Conservation (phyloP, 2,113 vertebrate species). For the Ctenodactylus gundi region DNA sequence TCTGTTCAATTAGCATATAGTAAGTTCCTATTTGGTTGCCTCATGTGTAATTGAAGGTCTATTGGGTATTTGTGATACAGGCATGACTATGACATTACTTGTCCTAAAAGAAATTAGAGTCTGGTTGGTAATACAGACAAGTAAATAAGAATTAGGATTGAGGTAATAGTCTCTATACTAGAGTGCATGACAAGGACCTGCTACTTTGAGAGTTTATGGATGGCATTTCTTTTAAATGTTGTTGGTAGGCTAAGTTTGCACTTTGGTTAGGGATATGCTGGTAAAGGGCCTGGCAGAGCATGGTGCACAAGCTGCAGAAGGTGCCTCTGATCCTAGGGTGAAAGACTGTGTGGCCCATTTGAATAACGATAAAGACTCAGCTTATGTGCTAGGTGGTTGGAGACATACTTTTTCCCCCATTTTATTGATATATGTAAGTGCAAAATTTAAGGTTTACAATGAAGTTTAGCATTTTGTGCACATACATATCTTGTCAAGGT, state of each 20-base stretch:
- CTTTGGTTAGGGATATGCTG: background rate
- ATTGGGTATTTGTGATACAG: background rate
- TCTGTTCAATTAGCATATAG: constrained; percentile 2
- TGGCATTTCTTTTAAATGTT: background rate
- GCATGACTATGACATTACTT: background rate
- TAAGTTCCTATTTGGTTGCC: background rate
- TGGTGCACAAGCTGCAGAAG: background rate
- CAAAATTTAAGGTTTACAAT: no score
- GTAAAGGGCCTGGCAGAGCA: background rate
- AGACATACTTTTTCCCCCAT: no score
- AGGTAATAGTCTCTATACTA: background rate
- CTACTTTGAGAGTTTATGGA: background rate
- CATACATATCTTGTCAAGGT: no score
- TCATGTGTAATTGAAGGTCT: background rate
- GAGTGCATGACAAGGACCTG: background rate
- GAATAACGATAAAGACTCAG: background rate
- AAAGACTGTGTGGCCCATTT: background rate
- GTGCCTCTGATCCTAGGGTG: background rate
- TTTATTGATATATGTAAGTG: no score
- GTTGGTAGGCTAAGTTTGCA: background rate
- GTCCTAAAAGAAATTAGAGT: background rate
- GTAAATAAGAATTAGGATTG: constrained; percentile 1
- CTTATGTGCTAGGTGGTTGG: background rate
- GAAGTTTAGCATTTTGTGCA: no score
- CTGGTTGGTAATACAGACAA: background rate